phyloP scores from a whole-genome alignment of 1,140 invertebrate genomes.

The Drosophila santomea region DNA sequence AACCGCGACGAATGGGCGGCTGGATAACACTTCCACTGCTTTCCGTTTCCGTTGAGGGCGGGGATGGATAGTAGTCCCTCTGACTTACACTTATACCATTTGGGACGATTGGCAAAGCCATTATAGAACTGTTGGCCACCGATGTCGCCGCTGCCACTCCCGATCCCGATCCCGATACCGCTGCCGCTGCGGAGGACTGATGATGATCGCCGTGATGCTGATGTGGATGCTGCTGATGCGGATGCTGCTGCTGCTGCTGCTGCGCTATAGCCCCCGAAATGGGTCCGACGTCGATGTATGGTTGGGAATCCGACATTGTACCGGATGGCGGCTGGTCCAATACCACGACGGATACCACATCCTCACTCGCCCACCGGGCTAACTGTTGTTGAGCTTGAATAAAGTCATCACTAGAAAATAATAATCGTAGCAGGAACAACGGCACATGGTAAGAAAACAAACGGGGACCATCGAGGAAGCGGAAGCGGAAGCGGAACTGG shows the following conservation, averaged over 20 bases:
- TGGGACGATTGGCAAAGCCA: slow-evolving; percentile 78
- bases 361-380: slow-evolving; percentile 96
- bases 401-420: slow-evolving; percentile 97
- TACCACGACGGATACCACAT: slow-evolving; percentile 89
- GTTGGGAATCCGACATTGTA: slow-evolving; percentile 84
- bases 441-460: slow-evolving; percentile 81
- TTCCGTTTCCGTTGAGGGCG: slow-evolving; percentile 85
- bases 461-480: slow-evolving; percentile 41
- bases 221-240: slow-evolving; percentile 66
- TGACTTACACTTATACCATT: slow-evolving; percentile 85
- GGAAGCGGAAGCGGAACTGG: neutral
- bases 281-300: slow-evolving; percentile 82
- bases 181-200: slow-evolving; percentile 78
- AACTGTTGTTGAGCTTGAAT: slow-evolving; percentile 96
- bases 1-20: slow-evolving; percentile 72
- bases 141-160: slow-evolving; percentile 52
- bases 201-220: slow-evolving; percentile 85
- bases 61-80: slow-evolving; percentile 85
- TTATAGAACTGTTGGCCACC: slow-evolving; percentile 74
- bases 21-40: slow-evolving; percentile 85
- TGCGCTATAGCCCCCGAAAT: slow-evolving; percentile 77
- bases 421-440: slow-evolving; percentile 86
- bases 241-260: slow-evolving; percentile 70
- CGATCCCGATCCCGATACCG: slow-evolving; percentile 21
- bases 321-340: slow-evolving; percentile 83